Conservation (phyloP, 2,113 vertebrate species). For the Recurvirostra avosetta region DNA sequence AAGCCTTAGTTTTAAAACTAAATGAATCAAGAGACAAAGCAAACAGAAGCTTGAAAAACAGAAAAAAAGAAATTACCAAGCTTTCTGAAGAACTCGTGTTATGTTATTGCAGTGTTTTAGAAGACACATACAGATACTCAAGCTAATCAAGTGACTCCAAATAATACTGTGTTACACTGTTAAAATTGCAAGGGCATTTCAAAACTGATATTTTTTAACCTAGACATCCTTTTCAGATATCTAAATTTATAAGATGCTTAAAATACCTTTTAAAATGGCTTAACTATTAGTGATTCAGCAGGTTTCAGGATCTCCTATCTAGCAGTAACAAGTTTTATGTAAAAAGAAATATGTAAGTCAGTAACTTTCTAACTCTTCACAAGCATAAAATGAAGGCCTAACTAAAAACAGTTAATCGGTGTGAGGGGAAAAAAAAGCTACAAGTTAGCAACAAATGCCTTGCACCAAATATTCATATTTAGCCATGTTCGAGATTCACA, state of each 20-base stretch:
- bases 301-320: not conserved
- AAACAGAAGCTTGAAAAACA: not conserved
- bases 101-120: not conserved
- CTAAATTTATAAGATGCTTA: not conserved
- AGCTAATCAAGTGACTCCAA: not conserved
- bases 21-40: not conserved
- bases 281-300: conserved; percentile 17
- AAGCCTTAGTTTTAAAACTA: not conserved
- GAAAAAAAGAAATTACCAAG: not conserved
- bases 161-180: not conserved
- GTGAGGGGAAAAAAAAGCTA: not conserved
- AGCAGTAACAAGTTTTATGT: not conserved
- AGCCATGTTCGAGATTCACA: not conserved
- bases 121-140: not conserved
- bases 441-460: not conserved
- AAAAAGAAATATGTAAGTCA: rapidly evolving
- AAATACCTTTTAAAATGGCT: not conserved
- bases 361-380: not conserved
- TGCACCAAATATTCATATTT: not conserved
- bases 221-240: not conserved
- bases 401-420: not conserved
- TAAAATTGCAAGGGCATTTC: not conserved
- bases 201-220: not conserved
- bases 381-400: not conserved
- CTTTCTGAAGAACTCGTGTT: rapidly evolving